Percentiles rank a stretch among this genome's conserved stretches.
These are phyloP conservation scores for Disparrhopalites patrizii DNA, from an alignment of 2,888 invertebrate genomes.

Conservation along the genomic window DNA sequence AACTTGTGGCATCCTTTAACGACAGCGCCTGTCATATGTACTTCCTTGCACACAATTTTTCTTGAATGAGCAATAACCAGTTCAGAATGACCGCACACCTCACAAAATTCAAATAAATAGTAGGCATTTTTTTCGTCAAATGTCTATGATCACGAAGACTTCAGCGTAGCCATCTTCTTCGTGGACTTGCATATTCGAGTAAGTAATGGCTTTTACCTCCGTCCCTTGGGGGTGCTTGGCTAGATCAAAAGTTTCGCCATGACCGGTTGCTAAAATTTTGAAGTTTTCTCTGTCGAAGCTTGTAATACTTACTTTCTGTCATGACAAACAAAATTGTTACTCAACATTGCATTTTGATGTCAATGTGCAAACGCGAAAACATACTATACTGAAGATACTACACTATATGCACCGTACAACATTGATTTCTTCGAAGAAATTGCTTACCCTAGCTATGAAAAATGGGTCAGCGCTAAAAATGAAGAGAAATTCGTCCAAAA, in stretches of 20 bases:
- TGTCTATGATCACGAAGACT: slow-evolving; percentile 97
- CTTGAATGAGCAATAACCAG: no score
- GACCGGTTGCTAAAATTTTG: slow-evolving; percentile 67
- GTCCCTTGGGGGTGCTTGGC: slow-evolving; percentile 95
- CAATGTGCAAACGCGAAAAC: no score
- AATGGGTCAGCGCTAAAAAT: slow-evolving; percentile 88
- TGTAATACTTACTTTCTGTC: slow-evolving; percentile 79
- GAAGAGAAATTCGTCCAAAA: slow-evolving; percentile 89
- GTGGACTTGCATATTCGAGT: slow-evolving; percentile 94
- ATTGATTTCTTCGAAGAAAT: no score
- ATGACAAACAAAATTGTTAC: slow-evolving; percentile 53
- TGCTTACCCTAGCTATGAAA: slow-evolving; percentile 66
- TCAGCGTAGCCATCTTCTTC: slow-evolving; percentile 68
- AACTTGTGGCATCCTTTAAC: no score
- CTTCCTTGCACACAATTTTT: no score
- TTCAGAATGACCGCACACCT: no score
- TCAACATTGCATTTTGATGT: neutral
- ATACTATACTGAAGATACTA: no score
- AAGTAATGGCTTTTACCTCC: slow-evolving; percentile 99
- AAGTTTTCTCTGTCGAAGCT: slow-evolving; percentile 81
- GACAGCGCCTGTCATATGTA: no score
- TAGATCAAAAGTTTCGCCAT: slow-evolving; percentile 90
- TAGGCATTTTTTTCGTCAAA: no score
- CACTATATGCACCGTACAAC: no score
- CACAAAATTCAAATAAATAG: no score